phyloP scores from a whole-genome alignment of 2,113 vertebrate genomes.

The Larimichthys crocea region DNA sequence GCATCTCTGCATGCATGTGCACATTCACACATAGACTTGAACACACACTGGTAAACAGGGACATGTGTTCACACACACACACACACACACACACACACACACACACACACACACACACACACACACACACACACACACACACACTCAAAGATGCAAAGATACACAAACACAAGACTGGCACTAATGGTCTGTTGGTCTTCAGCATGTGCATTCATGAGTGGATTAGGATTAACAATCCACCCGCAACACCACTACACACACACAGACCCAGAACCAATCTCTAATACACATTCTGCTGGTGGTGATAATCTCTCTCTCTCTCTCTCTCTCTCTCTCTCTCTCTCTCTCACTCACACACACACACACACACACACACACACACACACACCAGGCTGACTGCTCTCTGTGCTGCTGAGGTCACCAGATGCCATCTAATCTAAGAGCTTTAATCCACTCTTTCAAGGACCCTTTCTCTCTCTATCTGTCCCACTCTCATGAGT shows the following conservation, averaged over 20 bases:
- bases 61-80: neutral
- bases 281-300: constrained; percentile 70
- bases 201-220: constrained; percentile 56
- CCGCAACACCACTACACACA: constrained; percentile 20
- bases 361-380: constrained; percentile 3
- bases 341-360: constrained; percentile 11
- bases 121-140: neutral
- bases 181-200: constrained; percentile 57
- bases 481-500: constrained; percentile 5
- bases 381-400: constrained; percentile 45
- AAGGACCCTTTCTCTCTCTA: constrained; percentile 20
- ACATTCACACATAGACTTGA: neutral
- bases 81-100: neutral
- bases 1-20: constrained; percentile 16
- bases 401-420: constrained; percentile 70
- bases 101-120: neutral
- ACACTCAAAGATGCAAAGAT: neutral
- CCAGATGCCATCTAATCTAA: constrained; percentile 76
- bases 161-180: constrained; percentile 16
- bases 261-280: constrained; percentile 58
- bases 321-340: constrained; percentile 44
- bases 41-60: no score
- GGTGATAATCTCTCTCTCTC: constrained; percentile 57
- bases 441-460: constrained; percentile 68
- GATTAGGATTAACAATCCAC: constrained; percentile 77